These are phyloP conservation scores for Pavo muticus DNA, from an alignment of 2,113 vertebrate genomes.

Conservation along the genomic window DNA sequence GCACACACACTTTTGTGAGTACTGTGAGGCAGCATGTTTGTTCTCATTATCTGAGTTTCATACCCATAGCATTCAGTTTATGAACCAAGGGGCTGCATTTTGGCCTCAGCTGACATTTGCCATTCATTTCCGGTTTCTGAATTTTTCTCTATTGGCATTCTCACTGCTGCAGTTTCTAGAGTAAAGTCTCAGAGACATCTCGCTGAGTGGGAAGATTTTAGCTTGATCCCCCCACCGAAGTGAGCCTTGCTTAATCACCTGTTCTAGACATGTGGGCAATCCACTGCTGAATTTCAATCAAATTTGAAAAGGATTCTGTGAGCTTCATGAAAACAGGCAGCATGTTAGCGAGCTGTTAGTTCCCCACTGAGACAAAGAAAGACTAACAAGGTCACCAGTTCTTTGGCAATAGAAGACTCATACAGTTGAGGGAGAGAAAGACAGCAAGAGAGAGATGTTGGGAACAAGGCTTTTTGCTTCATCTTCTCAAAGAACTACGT, in stretches of 20 bases:
- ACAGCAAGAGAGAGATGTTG: neutral
- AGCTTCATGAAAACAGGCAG: neutral
- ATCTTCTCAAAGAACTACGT: neutral
- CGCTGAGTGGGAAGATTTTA: neutral
- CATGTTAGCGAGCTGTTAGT: neutral
- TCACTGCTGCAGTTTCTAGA: neutral
- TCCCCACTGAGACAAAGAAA: neutral
- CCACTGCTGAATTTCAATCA: neutral
- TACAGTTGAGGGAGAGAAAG: neutral
- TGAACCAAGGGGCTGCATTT: neutral
- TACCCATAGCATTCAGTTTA: neutral
- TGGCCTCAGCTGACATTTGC: neutral
- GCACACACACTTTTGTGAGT: neutral
- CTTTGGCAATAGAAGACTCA: neutral
- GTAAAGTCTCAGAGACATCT: neutral
- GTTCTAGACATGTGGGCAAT: neutral
- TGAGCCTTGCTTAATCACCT: neutral
- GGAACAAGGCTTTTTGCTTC: neutral
- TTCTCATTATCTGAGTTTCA: neutral
- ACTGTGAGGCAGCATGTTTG: neutral
- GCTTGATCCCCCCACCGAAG: neutral
- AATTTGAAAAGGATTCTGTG: neutral
- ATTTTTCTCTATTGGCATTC: neutral
- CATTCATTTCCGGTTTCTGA: neutral
- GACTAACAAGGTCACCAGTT: neutral